phyloP scores from a whole-genome alignment of 2,113 vertebrate genomes.

The Mystacornis crossleyi region DNA sequence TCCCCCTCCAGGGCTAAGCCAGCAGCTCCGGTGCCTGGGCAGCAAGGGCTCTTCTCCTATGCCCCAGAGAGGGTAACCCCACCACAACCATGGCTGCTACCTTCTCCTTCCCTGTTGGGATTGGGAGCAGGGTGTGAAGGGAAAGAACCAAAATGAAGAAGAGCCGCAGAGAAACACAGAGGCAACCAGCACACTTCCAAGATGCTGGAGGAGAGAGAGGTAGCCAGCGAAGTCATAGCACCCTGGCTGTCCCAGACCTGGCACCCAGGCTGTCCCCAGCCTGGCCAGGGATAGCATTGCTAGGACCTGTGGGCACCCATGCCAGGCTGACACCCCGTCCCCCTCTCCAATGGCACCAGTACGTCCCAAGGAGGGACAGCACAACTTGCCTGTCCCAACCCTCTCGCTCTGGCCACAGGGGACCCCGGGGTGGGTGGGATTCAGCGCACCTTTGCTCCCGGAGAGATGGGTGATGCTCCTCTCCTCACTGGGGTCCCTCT shows the following conservation, averaged over 20 bases:
- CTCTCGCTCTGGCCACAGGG: background rate
- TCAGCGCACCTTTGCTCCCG: conserved; percentile 9
- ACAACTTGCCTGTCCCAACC: background rate
- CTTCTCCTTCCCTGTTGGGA: conserved; percentile 2
- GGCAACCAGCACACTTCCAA: fast-evolving
- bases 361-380: fast-evolving
- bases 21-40: background rate
- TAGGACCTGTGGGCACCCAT: fast-evolving
- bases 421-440: background rate
- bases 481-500: background rate
- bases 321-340: fast-evolving
- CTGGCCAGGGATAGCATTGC: background rate
- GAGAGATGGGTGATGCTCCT: background rate
- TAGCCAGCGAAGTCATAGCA: fast-evolving
- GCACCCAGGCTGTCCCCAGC: fast-evolving
- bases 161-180: background rate
- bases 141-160: background rate
- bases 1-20: background rate
- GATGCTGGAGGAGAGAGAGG: background rate
- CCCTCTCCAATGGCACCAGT: background rate
- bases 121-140: background rate
- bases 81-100: background rate
- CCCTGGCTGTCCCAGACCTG: background rate
- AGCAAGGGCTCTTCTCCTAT: background rate
- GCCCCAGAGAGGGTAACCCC: background rate